phyloP scores from a whole-genome alignment of 2,113 vertebrate genomes.

The Brevimyrus niger region DNA sequence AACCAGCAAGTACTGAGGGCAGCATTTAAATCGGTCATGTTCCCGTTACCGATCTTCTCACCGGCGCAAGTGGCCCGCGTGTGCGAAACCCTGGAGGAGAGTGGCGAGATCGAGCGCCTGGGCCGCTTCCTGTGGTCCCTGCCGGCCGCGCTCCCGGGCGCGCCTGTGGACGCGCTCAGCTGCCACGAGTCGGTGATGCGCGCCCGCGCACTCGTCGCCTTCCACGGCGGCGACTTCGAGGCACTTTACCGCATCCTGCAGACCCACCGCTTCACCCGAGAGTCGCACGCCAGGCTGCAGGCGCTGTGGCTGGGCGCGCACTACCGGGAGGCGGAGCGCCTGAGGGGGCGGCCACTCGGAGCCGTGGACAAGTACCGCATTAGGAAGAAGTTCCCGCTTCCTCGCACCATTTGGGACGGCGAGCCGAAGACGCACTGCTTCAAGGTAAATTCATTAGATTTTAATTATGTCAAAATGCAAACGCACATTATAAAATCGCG shows the following conservation, averaged over 20 bases:
- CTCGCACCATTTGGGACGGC: constrained; percentile 70
- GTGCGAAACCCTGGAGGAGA: constrained; percentile 70
- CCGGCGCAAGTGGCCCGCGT: constrained; percentile 68
- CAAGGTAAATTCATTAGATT: constrained; percentile 50
- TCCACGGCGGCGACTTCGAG: constrained; percentile 66
- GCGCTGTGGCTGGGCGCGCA: constrained; percentile 71
- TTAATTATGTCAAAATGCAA: neutral
- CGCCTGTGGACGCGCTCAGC: constrained; percentile 58
- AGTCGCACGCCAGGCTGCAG: constrained; percentile 68
- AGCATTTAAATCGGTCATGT: constrained; percentile 45
- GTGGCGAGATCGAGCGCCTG: constrained; percentile 68
- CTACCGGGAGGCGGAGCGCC: constrained; percentile 67
- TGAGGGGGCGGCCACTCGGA: constrained; percentile 61
- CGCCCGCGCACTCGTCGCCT: constrained; percentile 64
- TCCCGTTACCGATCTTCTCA: constrained; percentile 66
- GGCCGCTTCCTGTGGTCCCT: constrained; percentile 70
- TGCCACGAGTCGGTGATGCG: constrained; percentile 69
- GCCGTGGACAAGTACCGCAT: constrained; percentile 72
- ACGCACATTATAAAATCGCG: neutral
- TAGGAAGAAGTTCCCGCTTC: constrained; percentile 72
- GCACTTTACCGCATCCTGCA: constrained; percentile 68
- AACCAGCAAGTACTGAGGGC: neutral
- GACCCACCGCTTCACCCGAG: constrained; percentile 64
- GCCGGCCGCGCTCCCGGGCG: constrained; percentile 59
- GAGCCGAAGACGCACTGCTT: constrained; percentile 74